Evolutionary conservation across 2,888 invertebrate species (phyloP).

Genomic region (Galeruca laticollis): DNA sequence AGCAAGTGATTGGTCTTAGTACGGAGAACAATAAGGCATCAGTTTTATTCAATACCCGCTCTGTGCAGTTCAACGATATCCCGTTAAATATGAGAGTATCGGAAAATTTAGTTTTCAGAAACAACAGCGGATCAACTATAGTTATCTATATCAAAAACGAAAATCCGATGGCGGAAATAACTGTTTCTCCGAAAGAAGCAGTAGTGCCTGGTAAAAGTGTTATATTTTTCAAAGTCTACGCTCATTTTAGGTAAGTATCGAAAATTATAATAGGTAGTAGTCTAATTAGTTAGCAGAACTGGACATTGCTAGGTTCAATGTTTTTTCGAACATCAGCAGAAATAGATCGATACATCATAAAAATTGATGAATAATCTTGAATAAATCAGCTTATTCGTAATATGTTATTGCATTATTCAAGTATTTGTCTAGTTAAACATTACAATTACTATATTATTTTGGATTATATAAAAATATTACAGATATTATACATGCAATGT

Average conservation of each 20-base stretch:
- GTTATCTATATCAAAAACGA: slow-evolving; percentile 50
- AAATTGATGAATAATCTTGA: too few species aligned
- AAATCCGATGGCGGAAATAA: slow-evolving; percentile 45
- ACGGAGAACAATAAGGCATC: slow-evolving; percentile 36
- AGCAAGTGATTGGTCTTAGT: slow-evolving; percentile 48
- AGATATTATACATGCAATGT: too few species aligned
- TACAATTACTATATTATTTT: too few species aligned
- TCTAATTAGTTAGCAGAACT: neutral
- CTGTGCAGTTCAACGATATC: slow-evolving; percentile 58
- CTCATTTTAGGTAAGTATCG: slow-evolving; percentile 32
- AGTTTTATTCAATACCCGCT: slow-evolving; percentile 44
- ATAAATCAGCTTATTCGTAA: too few species aligned
- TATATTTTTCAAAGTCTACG: slow-evolving; percentile 50
- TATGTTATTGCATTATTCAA: too few species aligned
- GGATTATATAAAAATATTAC: too few species aligned
- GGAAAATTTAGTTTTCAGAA: slow-evolving; percentile 50
- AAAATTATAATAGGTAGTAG: too few species aligned
- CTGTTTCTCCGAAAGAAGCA: slow-evolving; percentile 52
- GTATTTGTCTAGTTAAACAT: too few species aligned
- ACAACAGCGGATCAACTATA: slow-evolving; percentile 49
- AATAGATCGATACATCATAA: too few species aligned
- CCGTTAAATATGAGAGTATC: slow-evolving; percentile 61
- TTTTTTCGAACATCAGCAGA: too few species aligned
- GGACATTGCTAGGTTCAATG: too few species aligned
- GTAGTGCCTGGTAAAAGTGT: slow-evolving; percentile 51